phyloP scores from a whole-genome alignment of 2,797 vertebrate genomes.

The Anguilla anguilla region DNA sequence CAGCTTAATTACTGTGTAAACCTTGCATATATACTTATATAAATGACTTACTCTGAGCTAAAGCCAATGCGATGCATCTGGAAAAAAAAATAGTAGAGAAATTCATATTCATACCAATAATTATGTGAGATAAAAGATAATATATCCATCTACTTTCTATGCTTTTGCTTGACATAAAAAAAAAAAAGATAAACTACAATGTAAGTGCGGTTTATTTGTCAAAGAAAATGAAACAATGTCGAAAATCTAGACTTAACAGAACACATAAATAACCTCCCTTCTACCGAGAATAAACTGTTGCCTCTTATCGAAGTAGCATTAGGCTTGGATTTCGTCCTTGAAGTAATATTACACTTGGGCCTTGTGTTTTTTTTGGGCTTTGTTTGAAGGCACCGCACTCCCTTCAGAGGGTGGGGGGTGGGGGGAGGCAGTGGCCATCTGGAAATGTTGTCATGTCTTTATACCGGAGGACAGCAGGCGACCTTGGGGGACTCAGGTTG shows the following conservation, averaged over 20 bases:
- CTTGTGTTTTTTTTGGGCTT: not conserved
- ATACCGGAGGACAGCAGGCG: not conserved
- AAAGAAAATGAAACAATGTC: not conserved
- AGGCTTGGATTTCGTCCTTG: not conserved
- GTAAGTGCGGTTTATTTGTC: not conserved
- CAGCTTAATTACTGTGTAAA: not conserved
- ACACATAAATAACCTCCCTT: not conserved
- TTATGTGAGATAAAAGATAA: not conserved
- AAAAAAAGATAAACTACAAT: not conserved
- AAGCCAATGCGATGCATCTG: not conserved
- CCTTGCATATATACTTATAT: not conserved
- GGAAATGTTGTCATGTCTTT: conserved; percentile 1
- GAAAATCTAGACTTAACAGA: conserved; percentile 3
- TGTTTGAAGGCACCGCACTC: conserved; percentile 3
- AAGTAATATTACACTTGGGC: not conserved
- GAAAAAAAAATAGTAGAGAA: not conserved
- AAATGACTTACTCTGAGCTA: not conserved
- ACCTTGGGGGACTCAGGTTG: conserved; percentile 7
- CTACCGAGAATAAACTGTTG: conserved; percentile 5
- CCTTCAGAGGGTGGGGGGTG: not conserved
- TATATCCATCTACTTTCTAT: not conserved
- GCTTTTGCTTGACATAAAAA: conserved; percentile 17
- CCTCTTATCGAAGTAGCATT: conserved; percentile 1
- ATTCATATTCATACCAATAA: not conserved
- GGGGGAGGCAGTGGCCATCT: not conserved